phyloP scores from a whole-genome alignment of 2,797 vertebrate species.

The Sebastes hopkinsi region DNA sequence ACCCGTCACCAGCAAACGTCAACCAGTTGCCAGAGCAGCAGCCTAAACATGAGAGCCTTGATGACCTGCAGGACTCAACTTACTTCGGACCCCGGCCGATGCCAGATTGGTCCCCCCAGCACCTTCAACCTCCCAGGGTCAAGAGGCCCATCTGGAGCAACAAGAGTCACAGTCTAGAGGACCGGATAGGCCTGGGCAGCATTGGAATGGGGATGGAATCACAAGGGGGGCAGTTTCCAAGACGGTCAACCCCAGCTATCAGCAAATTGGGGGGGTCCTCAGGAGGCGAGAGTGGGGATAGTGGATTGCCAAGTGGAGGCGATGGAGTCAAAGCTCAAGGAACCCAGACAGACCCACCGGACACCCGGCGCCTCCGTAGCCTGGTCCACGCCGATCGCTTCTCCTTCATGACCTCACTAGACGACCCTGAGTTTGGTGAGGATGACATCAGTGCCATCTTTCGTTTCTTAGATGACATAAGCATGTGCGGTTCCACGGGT shows the following conservation, averaged over 20 bases:
- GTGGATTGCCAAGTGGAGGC: constrained; percentile 45
- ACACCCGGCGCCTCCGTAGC: constrained; percentile 87
- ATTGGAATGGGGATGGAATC: constrained; percentile 59
- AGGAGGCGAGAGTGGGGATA: constrained; percentile 56
- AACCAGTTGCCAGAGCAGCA: constrained; percentile 82
- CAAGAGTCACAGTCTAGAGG: constrained; percentile 96
- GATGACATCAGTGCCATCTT: constrained; percentile 99
- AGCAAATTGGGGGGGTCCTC: constrained; percentile 57
- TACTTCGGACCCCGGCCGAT: constrained; percentile 94
- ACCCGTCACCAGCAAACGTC: constrained; percentile 73
- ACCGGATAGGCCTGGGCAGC: constrained; percentile 74
- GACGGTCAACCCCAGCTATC: constrained; percentile 70
- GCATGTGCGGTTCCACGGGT: constrained; percentile 94
- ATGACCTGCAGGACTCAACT: constrained; percentile 94
- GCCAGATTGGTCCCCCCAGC: constrained; percentile 77
- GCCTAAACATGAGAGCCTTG: constrained; percentile 92
- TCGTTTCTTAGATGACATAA: constrained; percentile 97
- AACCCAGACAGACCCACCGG: constrained; percentile 92
- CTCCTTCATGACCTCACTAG: constrained; percentile 89
- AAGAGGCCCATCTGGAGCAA: constrained; percentile 84
- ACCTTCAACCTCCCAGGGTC: constrained; percentile 74
- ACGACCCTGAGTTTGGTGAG: constrained; percentile 91
- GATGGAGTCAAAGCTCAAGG: constrained; percentile 88
- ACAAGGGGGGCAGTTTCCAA: constrained; percentile 53
- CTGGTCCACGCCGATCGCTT: constrained; percentile 87